phyloP scores from a whole-genome alignment of 2,113 vertebrate species.

The Coryphaenoides rupestris region DNA sequence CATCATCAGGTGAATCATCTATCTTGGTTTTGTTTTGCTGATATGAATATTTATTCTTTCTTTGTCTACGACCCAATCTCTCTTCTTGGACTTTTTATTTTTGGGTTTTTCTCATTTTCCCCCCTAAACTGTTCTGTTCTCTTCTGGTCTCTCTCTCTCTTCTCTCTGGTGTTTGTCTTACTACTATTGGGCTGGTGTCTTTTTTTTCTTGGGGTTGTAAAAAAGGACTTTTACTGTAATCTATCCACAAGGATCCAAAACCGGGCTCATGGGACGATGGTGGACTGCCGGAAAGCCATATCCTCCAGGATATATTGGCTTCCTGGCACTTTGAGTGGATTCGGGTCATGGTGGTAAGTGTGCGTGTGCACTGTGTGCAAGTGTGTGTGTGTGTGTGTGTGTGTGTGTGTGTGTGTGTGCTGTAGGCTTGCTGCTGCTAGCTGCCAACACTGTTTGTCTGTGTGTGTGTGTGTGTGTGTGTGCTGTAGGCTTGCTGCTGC shows the following conservation, averaged over 20 bases:
- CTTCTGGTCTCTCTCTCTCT: background rate
- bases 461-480: too few relatives aligned
- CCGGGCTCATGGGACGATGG: constrained; percentile 69
- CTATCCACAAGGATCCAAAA: constrained; percentile 77
- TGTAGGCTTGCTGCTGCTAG: constrained; percentile 16
- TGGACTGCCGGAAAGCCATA: constrained; percentile 71
- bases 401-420: constrained; percentile 9
- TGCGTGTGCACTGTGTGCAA: constrained; percentile 43
- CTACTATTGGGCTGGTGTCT: too few relatives aligned
- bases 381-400: background rate
- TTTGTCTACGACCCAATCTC: constrained; percentile 28
- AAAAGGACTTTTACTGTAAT: constrained; percentile 69
- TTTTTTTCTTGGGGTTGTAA: constrained; percentile 37
- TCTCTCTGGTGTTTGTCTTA: background rate
- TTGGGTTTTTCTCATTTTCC: constrained; percentile 16
- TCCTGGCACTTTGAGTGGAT: constrained; percentile 83
- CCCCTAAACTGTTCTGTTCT: constrained; percentile 11
- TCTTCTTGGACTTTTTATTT: constrained; percentile 4
- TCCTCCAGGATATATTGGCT: constrained; percentile 79
- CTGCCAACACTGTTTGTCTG: too few relatives aligned
- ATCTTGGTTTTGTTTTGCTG: constrained; percentile 35
- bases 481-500: constrained; percentile 18
- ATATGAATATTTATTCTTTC: constrained; percentile 34
- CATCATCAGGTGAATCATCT: constrained; percentile 60
- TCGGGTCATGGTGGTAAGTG: constrained; percentile 79